Evolutionary conservation across 35 echinoderm and acorn worm species (phyloP), one percentile per base, ranked within the genome.

Genomic region (Apostichopus californicus): DNA sequence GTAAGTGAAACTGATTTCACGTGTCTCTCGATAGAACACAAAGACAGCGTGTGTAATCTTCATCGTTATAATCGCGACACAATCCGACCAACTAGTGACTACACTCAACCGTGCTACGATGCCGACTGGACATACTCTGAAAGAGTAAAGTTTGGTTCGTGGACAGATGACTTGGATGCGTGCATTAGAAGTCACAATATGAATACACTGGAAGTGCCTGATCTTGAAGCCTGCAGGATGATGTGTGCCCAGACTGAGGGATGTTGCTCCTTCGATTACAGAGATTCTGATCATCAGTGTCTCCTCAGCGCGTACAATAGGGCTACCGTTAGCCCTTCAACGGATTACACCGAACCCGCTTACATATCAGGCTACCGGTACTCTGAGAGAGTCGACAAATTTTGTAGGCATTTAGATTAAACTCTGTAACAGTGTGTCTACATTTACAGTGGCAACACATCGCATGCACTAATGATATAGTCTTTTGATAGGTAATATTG

Each of bases 291-390:
- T 25, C 24, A 25, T 25, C 24, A 25, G 24, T 25, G 24, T 25
- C 24, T 25, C 24, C 24, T 25, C 24, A 25, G 24, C 24, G 24
- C 24, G 24, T 25, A 25, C 24, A 25, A 25, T 25, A 25, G 24
- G 11, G 71, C 71, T 73, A 82, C 79, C 22, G 79, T 82, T 8
- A 53, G 2, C 5, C 79, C 79, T 8, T 53, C 79, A 82, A 82
- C 34, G 10, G 9, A 13, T 54, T 82, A 82, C 79, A 82, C 79
- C 5, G 79, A 82, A n/a, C 79, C 79, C 9, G 3, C 2, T 23
- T 82, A 82, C 55, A 25, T 82, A 82, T 8, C 20, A 18, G 79
- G 79, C 28, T 82, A 82, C 7, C 20, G 12, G 22, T 82, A 82
- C 79, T 53, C 79, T 17, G 79, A 82, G 8, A 53, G 79, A 82